Base-by-base conservation (phyloP, 2,888 invertebrate species). In the Notodonta dromedarius region DNA sequence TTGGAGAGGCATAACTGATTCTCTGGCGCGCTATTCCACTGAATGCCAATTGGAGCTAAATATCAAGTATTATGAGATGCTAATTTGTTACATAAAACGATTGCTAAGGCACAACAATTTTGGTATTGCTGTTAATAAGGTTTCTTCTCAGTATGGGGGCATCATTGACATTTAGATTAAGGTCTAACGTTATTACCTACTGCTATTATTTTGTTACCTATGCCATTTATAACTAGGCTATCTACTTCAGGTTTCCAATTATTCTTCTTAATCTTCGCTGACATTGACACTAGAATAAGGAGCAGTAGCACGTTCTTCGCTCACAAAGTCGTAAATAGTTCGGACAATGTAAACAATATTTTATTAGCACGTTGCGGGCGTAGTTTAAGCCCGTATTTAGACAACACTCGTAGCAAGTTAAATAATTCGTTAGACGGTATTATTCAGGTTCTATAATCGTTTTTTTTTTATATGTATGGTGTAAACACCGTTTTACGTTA, bases 1-100 rank as follows among this genome's bases (percentile, higher is more conserved):
- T 76, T 66, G 59, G 63, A 60, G 63, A 64, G 57, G 58, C 65
- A 59, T 62, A 69, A 62, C 65, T 13, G 60, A 48, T 56, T 61
- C 51, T 54, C 58, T 53, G 53, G 39, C 39, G 54, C 39, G 54
- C 39, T 39, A n/a, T 54, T 39, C 13, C 60, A 62, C 58, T 60
- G 35, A 7, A 35, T 35, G 35, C 35, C 35, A 35, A 35, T 5
- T 42, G 8, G 42, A 9, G 11, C 42, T 42, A 12, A 42, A 9
- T 9, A 42, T 12, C 42, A 42, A 42, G 35, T 35, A 24, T 24
- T 24, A 24, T 24, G 24, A 40, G 9, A 40, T 40, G 40, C 40
- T 40, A 40, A 40, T 40, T 40, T 40, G 40, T 40, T 40, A 7
- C 6, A 9, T 40, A 9, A 40, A 9, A 9, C 6, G 7, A 40